Evolutionary conservation across 1,140 invertebrate species (phyloP), one percentile per base, ranked within the genome.

Genomic region (Pararge aegeria): DNA sequence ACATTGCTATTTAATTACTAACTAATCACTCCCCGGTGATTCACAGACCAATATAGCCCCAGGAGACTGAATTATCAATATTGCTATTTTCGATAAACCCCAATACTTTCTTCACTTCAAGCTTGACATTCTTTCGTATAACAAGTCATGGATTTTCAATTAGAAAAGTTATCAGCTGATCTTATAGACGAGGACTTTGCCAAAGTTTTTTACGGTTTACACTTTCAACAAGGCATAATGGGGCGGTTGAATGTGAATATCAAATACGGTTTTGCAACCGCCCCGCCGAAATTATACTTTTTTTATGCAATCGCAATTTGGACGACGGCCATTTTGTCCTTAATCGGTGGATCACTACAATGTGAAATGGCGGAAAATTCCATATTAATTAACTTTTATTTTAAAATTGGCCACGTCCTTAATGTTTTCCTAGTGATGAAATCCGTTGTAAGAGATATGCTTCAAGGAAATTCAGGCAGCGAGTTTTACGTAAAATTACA

Each of bases 401-500:
- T 46, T 12, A 46, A 21, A 7, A 46, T 46, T 20, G 38, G 13
- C 5, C 16, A 16, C 13, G 5, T 42, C 13, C 7, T 42, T 4
- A 15, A 42, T 42, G 10, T 42, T 5, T 16, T 15, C 18, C 13
- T 42, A 2, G 13, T 16, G 13, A 1, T 42, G 0, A 42, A 42
- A 42, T 7, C 16, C 13, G n/a, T 42, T 42, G 16, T 42, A 7
- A 4, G 38, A 0, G 16, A 46, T 21, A 12, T 46, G 10, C n/a
- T n/a, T n/a, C 9, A 12, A 3, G 44, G 15, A 21, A 5, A n/a
- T 46, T 21, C 12, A 4, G 21, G 4, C 6, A 1, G 70, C 34
- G 56, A 71, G 15, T 44, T 80, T 12, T 80, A 75, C 40, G 70
- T 83, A 0, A 79, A 80, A 51, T 57, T 83, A 9, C 78, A 80